phyloP scores from a whole-genome alignment of 2,113 vertebrate genomes.

The Telmatochromis brachygnathus region DNA sequence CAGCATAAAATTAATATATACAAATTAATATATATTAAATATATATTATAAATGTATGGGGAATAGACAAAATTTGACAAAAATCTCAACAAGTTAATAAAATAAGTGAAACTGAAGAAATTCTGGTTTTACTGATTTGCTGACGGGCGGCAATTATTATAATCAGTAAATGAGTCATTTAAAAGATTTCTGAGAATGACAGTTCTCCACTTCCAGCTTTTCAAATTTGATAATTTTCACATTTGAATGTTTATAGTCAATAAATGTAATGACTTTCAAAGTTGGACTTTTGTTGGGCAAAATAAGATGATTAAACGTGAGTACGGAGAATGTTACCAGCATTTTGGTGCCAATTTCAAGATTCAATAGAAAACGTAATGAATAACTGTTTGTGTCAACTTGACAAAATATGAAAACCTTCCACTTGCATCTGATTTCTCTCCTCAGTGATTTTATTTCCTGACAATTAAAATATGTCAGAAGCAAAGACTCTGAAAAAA shows the following conservation, averaged over 20 bases:
- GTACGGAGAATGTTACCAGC: not conserved
- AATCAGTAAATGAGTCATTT: not conserved
- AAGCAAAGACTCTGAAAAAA: not conserved
- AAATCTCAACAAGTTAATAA: not conserved
- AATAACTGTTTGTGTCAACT: not conserved
- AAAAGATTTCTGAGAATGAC: not conserved
- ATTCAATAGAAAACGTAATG: not conserved
- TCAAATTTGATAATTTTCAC: not conserved
- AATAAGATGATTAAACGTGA: not conserved
- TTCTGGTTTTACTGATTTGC: not conserved
- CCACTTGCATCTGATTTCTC: not conserved
- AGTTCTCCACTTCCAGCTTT: not conserved
- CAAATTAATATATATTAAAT: not conserved
- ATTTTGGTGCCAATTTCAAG: not conserved
- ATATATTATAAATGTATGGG: not conserved
- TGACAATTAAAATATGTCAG: not conserved
- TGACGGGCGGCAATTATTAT: not conserved
- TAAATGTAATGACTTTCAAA: not conserved
- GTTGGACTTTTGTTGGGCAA: not conserved
- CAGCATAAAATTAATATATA: not conserved
- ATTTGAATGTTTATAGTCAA: not conserved
- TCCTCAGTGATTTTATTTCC: not conserved
- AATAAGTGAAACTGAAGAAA: not conserved
- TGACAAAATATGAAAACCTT: not conserved
- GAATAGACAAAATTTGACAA: not conserved